phyloP scores from a whole-genome alignment of 2,888 invertebrate species.

The Melikaiella ostensackeni region DNA sequence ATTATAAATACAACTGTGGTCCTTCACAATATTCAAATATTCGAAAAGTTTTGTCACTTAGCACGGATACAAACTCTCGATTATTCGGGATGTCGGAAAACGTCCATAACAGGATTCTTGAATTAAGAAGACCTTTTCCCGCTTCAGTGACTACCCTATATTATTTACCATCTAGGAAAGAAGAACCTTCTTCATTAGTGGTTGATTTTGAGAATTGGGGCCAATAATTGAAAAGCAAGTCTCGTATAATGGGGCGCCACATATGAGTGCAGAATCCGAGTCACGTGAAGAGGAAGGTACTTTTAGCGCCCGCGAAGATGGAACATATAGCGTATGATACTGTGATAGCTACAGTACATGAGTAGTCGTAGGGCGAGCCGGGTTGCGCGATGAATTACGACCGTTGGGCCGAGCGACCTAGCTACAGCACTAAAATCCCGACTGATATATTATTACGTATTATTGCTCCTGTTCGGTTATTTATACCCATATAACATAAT shows the following conservation, averaged over 20 bases:
- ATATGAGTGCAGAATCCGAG: slow-evolving; percentile 9
- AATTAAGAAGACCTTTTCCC: no score
- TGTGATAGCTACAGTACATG: slow-evolving; percentile 38
- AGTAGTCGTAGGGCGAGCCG: slow-evolving; percentile 57
- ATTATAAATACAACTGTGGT: no score
- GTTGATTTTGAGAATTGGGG: background rate
- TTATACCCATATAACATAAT: slow-evolving; percentile 77
- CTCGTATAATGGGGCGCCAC: slow-evolving; percentile 1
- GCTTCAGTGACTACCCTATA: no score
- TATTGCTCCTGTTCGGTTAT: slow-evolving; percentile 77
- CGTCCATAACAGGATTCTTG: no score
- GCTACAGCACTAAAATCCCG: slow-evolving; percentile 77
- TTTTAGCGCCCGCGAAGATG: slow-evolving; percentile 45
- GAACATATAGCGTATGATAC: slow-evolving; percentile 43
- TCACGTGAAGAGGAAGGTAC: slow-evolving; percentile 36
- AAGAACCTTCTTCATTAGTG: background rate
- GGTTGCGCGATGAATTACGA: slow-evolving; percentile 76
- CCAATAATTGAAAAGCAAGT: background rate
- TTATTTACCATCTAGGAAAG: no score
- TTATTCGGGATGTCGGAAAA: no score
- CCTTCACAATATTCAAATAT: no score
- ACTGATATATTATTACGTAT: slow-evolving; percentile 78
- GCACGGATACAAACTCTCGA: no score
- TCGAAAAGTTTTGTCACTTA: no score
- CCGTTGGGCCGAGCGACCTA: slow-evolving; percentile 73